Conservation (phyloP, 1,140 invertebrate species). For the Megathymus violae region DNA sequence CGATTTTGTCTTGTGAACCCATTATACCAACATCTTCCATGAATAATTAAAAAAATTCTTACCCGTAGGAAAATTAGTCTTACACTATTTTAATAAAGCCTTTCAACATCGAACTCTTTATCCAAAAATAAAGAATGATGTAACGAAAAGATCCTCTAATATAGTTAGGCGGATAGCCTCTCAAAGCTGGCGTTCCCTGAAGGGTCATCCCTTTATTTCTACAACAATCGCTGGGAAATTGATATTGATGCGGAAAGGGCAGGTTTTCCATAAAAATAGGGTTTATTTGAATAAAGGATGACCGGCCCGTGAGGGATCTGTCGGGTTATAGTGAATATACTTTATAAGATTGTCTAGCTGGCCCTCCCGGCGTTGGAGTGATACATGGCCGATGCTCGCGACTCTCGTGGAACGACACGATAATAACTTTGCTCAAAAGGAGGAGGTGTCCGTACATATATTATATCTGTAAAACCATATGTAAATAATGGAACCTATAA, state of each 20-base stretch:
- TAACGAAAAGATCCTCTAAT: slow-evolving; percentile 69
- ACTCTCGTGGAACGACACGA: slow-evolving; percentile 18
- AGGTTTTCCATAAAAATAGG: slow-evolving; percentile 83
- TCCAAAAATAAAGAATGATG: slow-evolving; percentile 50
- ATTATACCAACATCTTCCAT: no score
- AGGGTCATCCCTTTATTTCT: slow-evolving; percentile 83
- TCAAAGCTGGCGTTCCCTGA: slow-evolving; percentile 65
- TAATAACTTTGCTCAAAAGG: slow-evolving; percentile 31
- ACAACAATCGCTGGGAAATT: slow-evolving; percentile 82
- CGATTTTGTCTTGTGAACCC: slow-evolving; percentile 1
- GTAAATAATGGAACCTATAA: neutral
- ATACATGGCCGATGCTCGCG: slow-evolving; percentile 50
- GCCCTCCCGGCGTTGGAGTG: slow-evolving; percentile 46
- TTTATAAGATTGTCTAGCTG: slow-evolving; percentile 72
- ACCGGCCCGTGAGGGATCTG: slow-evolving; percentile 62
- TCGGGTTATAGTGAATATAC: slow-evolving; percentile 61
- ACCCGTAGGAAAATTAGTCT: slow-evolving; percentile 2
- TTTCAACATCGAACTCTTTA: slow-evolving; percentile 40
- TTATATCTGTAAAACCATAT: slow-evolving; percentile 20
- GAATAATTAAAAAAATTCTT: slow-evolving; percentile 14
- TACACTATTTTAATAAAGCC: slow-evolving; percentile 30
- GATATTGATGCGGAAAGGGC: slow-evolving; percentile 83
- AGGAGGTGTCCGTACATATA: slow-evolving; percentile 20
- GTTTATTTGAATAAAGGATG: slow-evolving; percentile 84
- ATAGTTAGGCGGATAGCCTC: slow-evolving; percentile 74